phyloP scores from a whole-genome alignment of 2,113 vertebrate genomes.

The Noctilio leporinus region DNA sequence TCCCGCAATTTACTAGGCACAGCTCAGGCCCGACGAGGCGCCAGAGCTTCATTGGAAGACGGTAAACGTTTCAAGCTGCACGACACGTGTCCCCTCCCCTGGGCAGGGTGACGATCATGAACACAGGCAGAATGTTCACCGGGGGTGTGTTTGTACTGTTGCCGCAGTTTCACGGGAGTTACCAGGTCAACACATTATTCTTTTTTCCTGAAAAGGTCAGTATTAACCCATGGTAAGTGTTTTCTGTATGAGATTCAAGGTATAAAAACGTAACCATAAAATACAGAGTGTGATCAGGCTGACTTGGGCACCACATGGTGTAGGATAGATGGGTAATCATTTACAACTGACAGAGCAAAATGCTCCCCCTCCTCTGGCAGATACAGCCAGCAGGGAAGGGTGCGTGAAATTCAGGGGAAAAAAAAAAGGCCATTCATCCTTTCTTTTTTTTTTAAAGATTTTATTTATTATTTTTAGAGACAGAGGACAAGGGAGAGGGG shows the following conservation, averaged over 20 bases:
- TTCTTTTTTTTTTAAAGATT: too few relatives aligned
- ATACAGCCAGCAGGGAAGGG: not conserved
- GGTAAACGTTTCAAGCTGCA: slow-evolving; percentile 79
- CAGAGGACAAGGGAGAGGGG: too few relatives aligned
- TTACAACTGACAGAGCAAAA: not conserved
- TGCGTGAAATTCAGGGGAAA: not conserved
- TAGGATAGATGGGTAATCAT: not conserved
- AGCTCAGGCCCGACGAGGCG: slow-evolving; percentile 69
- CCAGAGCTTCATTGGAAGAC: slow-evolving; percentile 76
- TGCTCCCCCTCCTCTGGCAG: not conserved
- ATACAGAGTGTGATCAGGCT: not conserved
- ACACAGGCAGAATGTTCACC: slow-evolving; percentile 66
- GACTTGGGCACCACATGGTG: not conserved
- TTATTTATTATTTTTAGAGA: too few relatives aligned
- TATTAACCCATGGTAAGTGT: not conserved
- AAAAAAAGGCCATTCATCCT: not conserved
- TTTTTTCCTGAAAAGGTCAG: slow-evolving; percentile 32
- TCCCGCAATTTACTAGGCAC: slow-evolving; percentile 78
- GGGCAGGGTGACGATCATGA: slow-evolving; percentile 71
- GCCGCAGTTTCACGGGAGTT: slow-evolving; percentile 61
- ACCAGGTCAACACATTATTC: slow-evolving; percentile 68
- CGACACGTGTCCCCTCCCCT: slow-evolving; percentile 72
- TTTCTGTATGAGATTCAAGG: not conserved
- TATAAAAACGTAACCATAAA: not conserved
- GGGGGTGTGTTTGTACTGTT: slow-evolving; percentile 66